Evolutionary conservation across 2,113 vertebrate genomes (phyloP), one percentile per base, ranked within the genome.

Genomic region (Poicephalus meyeri): DNA sequence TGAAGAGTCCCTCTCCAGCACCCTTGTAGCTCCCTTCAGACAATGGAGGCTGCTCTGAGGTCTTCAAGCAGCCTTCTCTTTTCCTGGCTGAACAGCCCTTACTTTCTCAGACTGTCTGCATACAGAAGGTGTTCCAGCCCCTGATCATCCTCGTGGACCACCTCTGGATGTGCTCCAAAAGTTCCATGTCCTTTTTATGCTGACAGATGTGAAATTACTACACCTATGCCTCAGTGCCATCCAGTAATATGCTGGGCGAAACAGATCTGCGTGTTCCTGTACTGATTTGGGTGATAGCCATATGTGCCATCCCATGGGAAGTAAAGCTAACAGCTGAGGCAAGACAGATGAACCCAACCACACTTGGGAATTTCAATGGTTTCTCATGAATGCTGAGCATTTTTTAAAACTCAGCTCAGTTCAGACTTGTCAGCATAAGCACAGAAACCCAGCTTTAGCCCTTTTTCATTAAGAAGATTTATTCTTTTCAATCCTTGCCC

Each of bases 311-410:
- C 72, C 94, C 82, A 26, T 6, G 46, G 64, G 76, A 85, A 61
- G 29, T 39, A 63, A 61, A 83, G 52, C 82, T 79, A 50, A 68
- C 1, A 2, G 82, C 33, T 44, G 63, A 83, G 76, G 33, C 39
- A 3, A 94, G 95, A 91, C 66, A 70, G 50, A 86, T 39, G 53
- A 78, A 56, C 65, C 79, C 70, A 88, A 42, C 23, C 14, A 7
- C 70, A 49, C n/a, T 61, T 35, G 78, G 87, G 88, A 85, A 85
- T 93, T 94, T 55, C 91, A 65, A 17, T 0, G 64, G 80, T 93
- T 96, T 95, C 92, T 88, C 93, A 92, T 69, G 84, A 79, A 71
- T 4, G 5, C 60, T 74, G 50, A 91, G n/a, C 77, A 41, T 89
- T 89, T 94, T 92, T 85, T 10, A 17, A 71, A 81, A 74, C 69